Evolutionary conservation across 2,888 invertebrate species (phyloP).

Genomic region (Athetis lepigone): DNA sequence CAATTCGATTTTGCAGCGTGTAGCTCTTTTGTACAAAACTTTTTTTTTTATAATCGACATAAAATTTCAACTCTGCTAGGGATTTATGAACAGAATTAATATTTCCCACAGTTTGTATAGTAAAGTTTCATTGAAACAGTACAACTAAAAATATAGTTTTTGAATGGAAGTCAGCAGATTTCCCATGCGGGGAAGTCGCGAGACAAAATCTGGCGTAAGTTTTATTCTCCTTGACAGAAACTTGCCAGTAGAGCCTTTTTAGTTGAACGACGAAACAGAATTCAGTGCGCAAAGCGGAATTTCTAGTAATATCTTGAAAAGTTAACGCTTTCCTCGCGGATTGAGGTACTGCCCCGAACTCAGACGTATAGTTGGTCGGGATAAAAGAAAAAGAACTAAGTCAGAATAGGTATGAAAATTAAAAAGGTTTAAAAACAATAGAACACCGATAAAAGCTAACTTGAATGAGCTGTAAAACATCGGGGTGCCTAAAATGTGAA

Average conservation of each 20-base stretch:
- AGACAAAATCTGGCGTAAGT: constrained; percentile 65
- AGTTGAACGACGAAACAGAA: constrained; percentile 64
- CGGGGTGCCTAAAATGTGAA: no score
- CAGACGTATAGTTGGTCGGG: constrained; percentile 24
- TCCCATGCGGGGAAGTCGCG: constrained; percentile 63
- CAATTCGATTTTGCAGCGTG: no score
- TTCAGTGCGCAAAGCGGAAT: constrained; percentile 58
- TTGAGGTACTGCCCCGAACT: constrained; percentile 31
- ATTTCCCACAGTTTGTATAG: no score
- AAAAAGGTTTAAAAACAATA: constrained; percentile 2
- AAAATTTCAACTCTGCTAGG: no score
- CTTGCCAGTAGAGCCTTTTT: constrained; percentile 63
- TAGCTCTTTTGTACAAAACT: no score
- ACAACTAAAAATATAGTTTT: constrained; percentile 57
- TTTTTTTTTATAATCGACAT: no score
- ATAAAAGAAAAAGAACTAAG: constrained; percentile 20
- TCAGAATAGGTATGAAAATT: background rate
- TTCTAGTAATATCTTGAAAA: constrained; percentile 62
- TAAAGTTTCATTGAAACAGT: constrained; percentile 55
- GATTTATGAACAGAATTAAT: no score
- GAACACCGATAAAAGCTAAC: background rate
- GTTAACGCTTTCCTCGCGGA: constrained; percentile 55
- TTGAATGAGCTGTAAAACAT: background rate
- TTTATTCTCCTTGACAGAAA: constrained; percentile 67
- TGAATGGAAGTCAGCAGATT: constrained; percentile 64